Evolutionary conservation across 2,113 vertebrate species (phyloP).

Genomic region (Perca flavescens): DNA sequence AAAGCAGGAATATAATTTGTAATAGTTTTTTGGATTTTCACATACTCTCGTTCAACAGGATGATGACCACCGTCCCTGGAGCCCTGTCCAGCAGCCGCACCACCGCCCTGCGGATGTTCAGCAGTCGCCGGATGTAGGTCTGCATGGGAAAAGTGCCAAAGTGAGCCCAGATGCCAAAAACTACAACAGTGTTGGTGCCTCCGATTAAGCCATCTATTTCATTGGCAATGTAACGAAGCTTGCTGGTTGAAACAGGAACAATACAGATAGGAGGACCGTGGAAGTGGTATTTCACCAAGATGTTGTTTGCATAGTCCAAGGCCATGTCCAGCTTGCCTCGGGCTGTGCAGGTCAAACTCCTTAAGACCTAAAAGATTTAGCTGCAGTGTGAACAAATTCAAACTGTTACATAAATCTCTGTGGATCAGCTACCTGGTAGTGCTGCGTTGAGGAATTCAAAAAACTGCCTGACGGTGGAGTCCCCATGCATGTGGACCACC

Average conservation of each 20-base stretch:
- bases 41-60: no score
- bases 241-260: fast-evolving
- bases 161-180: constrained; percentile 92
- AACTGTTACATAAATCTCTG: no score
- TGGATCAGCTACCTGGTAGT: constrained; percentile 58
- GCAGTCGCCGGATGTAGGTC: constrained; percentile 89
- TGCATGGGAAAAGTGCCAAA: constrained; percentile 92
- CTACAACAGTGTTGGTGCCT: constrained; percentile 87
- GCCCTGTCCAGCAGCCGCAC: no score
- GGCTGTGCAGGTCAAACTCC: no score
- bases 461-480: constrained; percentile 94
- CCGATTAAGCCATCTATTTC: constrained; percentile 88
- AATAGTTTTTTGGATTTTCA: no score
- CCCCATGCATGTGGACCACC: constrained; percentile 90
- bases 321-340: no score
- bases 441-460: constrained; percentile 89
- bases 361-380: no score
- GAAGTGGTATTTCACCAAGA: constrained; percentile 81
- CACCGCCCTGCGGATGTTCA: constrained; percentile 88
- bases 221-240: constrained; percentile 78
- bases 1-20: no score
- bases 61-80: no score
- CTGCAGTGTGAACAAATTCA: no score
- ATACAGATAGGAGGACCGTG: not conserved
- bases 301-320: no score